These are phyloP conservation scores for Limnephilus rhombicus DNA, from an alignment of 2,888 invertebrate genomes.

Conservation along the genomic window DNA sequence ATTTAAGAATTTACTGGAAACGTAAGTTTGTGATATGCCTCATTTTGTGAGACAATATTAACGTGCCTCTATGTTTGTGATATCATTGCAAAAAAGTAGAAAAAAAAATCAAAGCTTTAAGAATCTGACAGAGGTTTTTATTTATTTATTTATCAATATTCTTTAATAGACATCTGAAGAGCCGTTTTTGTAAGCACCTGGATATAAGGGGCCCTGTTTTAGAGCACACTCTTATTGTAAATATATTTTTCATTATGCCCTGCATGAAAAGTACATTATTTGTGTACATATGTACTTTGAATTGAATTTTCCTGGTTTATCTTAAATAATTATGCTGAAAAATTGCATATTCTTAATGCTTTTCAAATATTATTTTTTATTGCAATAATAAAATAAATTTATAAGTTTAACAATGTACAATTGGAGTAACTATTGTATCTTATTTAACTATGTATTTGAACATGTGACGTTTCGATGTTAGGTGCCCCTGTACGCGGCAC, in stretches of 20 bases:
- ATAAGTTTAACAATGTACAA: too few relatives aligned
- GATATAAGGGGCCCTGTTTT: neutral
- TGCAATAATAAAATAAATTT: neutral
- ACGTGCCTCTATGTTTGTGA: too few relatives aligned
- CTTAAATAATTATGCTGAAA: neutral
- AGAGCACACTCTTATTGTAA: neutral
- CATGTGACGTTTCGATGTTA: too few relatives aligned
- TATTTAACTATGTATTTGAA: too few relatives aligned
- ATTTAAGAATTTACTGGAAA: too few relatives aligned
- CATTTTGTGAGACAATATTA: too few relatives aligned
- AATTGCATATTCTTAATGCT: neutral
- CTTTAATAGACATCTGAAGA: neutral
- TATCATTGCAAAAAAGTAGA: neutral
- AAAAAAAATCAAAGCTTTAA: neutral
- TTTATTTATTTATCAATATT: neutral
- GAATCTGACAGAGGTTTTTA: neutral
- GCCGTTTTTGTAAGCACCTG: neutral
- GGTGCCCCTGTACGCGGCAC: too few relatives aligned
- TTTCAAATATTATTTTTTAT: too few relatives aligned
- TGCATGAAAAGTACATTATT: neutral
- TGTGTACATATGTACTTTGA: neutral
- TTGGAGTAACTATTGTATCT: too few relatives aligned
- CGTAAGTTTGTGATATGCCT: too few relatives aligned
- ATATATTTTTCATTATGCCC: neutral
- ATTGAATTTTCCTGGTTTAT: neutral